Conservation (phyloP, 2,113 vertebrate species). For the Trematocara macrostoma region DNA sequence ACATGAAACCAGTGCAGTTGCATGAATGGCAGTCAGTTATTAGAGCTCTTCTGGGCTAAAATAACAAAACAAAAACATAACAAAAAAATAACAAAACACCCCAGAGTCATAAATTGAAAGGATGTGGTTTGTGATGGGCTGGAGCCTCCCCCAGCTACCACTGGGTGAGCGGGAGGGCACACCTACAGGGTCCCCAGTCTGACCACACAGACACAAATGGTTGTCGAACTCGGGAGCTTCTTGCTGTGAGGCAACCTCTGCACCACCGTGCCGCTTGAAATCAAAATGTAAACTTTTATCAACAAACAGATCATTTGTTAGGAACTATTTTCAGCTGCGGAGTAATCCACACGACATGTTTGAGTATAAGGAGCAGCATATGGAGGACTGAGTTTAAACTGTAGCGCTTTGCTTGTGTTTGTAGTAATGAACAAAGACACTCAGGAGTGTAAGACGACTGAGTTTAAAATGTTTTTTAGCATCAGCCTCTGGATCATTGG, state of each 20-base stretch:
- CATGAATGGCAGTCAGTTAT: not conserved
- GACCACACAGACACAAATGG: not conserved
- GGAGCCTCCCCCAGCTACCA: not conserved
- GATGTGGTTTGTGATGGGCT: not conserved
- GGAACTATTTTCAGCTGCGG: not conserved
- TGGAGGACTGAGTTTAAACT: not conserved
- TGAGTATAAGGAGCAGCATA: not conserved
- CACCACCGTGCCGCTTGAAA: not conserved
- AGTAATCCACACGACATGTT: not conserved
- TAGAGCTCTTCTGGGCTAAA: not conserved
- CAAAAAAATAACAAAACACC: not conserved
- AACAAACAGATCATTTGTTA: not conserved
- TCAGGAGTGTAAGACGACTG: not conserved
- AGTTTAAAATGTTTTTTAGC: not conserved
- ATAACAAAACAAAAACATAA: not conserved
- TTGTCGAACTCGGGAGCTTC: not conserved
- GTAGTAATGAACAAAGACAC: not conserved
- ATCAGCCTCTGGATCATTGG: not conserved
- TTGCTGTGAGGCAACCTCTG: not conserved
- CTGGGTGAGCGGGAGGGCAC: not conserved
- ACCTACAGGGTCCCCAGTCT: not conserved
- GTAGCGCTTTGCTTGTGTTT: not conserved
- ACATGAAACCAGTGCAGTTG: not conserved
- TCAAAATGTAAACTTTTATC: not conserved
- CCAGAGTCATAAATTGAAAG: not conserved